phyloP scores from a whole-genome alignment of 2,113 vertebrate genomes.

The Aramus guarauna region DNA sequence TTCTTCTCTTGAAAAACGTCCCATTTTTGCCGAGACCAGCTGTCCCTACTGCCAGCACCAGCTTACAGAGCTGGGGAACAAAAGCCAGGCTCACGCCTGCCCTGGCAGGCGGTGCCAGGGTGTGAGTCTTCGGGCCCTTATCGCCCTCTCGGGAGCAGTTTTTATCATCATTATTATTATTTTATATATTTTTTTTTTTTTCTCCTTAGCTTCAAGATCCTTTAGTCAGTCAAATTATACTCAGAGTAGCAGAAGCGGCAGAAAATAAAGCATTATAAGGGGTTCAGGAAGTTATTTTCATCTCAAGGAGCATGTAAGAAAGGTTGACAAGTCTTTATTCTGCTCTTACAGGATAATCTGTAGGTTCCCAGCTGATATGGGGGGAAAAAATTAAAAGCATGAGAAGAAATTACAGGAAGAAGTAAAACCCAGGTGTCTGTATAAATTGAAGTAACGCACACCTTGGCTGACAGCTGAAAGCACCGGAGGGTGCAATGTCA shows the following conservation, averaged over 20 bases:
- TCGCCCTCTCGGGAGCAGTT: background rate
- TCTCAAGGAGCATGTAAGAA: background rate
- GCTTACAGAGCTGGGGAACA: background rate
- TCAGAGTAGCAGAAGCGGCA: constrained; percentile 25
- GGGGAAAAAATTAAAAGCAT: background rate
- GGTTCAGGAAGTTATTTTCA: constrained; percentile 53
- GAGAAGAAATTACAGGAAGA: constrained; percentile 15
- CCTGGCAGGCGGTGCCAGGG: background rate
- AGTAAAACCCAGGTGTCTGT: background rate
- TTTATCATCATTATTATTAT: constrained; percentile 8
- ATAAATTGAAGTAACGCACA: background rate
- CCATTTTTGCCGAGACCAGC: background rate
- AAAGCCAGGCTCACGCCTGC: background rate
- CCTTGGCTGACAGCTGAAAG: background rate
- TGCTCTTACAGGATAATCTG: constrained; percentile 49
- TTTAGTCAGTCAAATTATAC: constrained; percentile 58
- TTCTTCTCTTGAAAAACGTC: constrained; percentile 23
- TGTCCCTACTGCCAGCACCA: background rate
- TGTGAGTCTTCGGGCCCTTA: background rate
- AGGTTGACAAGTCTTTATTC: constrained; percentile 51
- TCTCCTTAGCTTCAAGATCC: background rate
- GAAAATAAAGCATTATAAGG: constrained; percentile 44
- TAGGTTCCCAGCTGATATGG: background rate
- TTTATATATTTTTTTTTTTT: background rate
- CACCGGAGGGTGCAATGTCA: background rate